These are phyloP conservation scores for Simalia tracyae DNA, from an alignment of 2,797 vertebrate species.

Conservation along the genomic window DNA sequence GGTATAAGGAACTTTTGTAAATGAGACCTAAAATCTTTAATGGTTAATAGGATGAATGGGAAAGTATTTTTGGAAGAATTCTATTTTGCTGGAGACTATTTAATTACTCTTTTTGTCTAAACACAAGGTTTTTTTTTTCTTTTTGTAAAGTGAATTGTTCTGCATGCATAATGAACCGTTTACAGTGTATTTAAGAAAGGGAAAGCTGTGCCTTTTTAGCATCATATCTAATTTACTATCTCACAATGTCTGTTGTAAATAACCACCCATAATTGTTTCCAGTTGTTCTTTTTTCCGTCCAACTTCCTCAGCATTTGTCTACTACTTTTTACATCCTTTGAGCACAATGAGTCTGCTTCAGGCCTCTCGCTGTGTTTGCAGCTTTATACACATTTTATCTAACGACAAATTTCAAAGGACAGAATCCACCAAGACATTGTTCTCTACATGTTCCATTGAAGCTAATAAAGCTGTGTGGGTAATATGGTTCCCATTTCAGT, in stretches of 20 bases:
- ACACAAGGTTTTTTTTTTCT: slow-evolving; percentile 85
- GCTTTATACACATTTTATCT: slow-evolving; percentile 56
- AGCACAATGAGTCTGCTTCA: slow-evolving; percentile 63
- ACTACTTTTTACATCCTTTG: slow-evolving; percentile 33
- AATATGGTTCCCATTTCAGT: neutral
- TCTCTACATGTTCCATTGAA: neutral
- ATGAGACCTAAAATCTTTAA: slow-evolving; percentile 85
- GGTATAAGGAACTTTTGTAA: slow-evolving; percentile 87
- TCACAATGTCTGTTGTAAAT: slow-evolving; percentile 98
- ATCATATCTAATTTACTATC: slow-evolving; percentile 96
- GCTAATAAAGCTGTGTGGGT: neutral
- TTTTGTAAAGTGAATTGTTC: slow-evolving; percentile 99
- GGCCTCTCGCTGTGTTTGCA: slow-evolving; percentile 48
- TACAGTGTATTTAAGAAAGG: slow-evolving; percentile 99
- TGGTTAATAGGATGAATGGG: slow-evolving; percentile 95
- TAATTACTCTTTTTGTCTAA: slow-evolving; percentile 99
- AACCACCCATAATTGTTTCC: slow-evolving; percentile 85
- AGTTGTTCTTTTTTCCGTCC: slow-evolving; percentile 82
- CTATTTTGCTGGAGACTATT: slow-evolving; percentile 99
- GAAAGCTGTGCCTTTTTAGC: slow-evolving; percentile 99
- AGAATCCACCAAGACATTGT: neutral
- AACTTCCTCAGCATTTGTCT: slow-evolving; percentile 50
- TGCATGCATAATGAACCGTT: slow-evolving; percentile 99
- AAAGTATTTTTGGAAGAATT: slow-evolving; percentile 99
- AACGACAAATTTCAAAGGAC: slow-evolving; percentile 46